Percentiles rank a stretch among this genome's conserved stretches.
These are phyloP conservation scores for Salvelinus sp. DNA, from an alignment of 2,113 vertebrate genomes.

Conservation along the genomic window DNA sequence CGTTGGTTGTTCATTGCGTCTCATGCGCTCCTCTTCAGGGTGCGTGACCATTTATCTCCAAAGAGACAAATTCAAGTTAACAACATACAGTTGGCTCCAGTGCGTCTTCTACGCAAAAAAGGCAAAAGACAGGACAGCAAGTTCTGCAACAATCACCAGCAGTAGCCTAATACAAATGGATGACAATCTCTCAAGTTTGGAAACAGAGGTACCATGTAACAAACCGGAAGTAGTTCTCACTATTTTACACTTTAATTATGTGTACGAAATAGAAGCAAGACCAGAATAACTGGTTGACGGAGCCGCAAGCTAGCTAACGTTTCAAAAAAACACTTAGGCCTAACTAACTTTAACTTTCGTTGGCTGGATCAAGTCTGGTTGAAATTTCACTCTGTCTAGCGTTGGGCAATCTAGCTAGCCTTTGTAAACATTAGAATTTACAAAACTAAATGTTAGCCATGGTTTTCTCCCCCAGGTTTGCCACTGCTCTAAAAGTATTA, in stretches of 20 bases:
- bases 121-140: background rate
- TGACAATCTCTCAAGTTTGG: background rate
- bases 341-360: background rate
- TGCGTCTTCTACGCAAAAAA: background rate
- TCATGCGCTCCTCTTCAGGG: background rate
- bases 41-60: background rate
- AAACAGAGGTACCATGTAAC: background rate
- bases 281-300: conserved; percentile 31
- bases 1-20: too few relatives aligned
- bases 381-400: background rate
- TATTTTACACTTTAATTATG: conserved; percentile 48
- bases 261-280: conserved; percentile 35
- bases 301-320: conserved; percentile 5
- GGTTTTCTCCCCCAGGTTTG: conserved; percentile 34
- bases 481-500: conserved; percentile 42
- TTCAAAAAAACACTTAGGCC: background rate
- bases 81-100: background rate
- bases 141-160: background rate
- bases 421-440: too few relatives aligned
- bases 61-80: background rate
- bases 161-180: conserved; percentile 5
- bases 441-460: background rate
- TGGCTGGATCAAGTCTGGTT: background rate
- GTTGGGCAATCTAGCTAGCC: too few relatives aligned
- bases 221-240: conserved; percentile 27